Conservation (phyloP, 2,888 invertebrate species). For the Drosophila cognata region DNA sequence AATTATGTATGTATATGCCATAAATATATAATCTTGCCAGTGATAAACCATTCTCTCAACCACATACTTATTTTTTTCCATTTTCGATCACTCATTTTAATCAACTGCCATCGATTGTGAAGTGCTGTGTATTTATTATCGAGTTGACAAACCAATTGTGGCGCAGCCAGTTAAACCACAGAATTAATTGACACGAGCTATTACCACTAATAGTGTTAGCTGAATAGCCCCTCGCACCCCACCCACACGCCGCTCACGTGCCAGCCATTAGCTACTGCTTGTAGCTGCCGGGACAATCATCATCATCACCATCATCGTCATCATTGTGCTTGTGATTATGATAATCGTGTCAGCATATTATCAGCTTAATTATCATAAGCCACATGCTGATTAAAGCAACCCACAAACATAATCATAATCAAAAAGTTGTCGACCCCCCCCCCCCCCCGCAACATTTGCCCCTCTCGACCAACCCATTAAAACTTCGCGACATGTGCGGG, state of each 20-base stretch:
- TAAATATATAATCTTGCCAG: not conserved
- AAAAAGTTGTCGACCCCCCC: constrained; percentile 53
- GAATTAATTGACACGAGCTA: constrained; percentile 39
- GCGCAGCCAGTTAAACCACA: constrained; percentile 21
- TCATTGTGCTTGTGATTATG: constrained; percentile 29
- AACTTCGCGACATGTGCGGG: constrained; percentile 21
- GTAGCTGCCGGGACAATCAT: constrained; percentile 5
- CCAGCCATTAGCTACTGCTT: not conserved
- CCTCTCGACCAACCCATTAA: not conserved
- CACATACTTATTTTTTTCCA: not conserved
- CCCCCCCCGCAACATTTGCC: not conserved
- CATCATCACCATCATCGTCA: not conserved
- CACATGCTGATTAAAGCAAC: constrained; percentile 51
- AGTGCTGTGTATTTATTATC: constrained; percentile 2
- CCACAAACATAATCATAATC: constrained; percentile 58
- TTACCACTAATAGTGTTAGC: constrained; percentile 20
- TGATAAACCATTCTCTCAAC: not conserved
- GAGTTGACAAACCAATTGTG: constrained; percentile 18
- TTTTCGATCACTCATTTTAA: not conserved
- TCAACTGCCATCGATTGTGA: constrained; percentile 17
- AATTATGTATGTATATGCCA: not conserved
- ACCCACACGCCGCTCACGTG: not conserved
- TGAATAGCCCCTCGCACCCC: too few relatives aligned
- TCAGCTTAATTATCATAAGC: constrained; percentile 57
- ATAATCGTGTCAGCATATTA: constrained; percentile 50